A percentile compares a stretch with the other conserved stretches of the same genome.
Conservation (phyloP, 2,888 invertebrate species). For the Cephus pulcher region DNA sequence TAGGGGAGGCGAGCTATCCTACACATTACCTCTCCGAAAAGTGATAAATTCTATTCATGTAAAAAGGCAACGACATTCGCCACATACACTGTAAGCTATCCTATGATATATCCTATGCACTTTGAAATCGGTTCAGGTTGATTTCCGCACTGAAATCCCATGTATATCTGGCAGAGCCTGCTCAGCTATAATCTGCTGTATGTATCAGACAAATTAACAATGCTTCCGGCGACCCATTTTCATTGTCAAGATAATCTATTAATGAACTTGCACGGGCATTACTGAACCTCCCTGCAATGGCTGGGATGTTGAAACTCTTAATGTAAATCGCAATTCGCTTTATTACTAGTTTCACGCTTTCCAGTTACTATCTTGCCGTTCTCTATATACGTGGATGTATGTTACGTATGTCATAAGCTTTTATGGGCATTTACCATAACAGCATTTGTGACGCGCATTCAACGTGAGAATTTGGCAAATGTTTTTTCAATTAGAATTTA, state of each 20-base stretch:
- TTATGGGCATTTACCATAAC: neutral
- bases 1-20: neutral
- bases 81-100: neutral
- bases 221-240: neutral
- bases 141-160: neutral
- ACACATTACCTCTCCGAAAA: neutral
- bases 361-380: neutral
- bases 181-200: neutral
- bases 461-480: neutral
- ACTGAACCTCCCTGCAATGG: neutral
- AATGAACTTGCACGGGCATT: slow-evolving; percentile 5
- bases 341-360: neutral
- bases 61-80: neutral
- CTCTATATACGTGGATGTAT: neutral
- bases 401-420: neutral
- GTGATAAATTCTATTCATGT: neutral
- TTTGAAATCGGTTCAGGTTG: neutral
- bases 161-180: neutral
- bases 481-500: neutral
- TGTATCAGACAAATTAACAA: neutral
- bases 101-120: neutral
- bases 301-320: neutral
- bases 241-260: slow-evolving; percentile 15
- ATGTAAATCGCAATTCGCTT: neutral
- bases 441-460: neutral